Base-by-base conservation (phyloP, 2,797 vertebrate species). In the Thamnophis elegans region DNA sequence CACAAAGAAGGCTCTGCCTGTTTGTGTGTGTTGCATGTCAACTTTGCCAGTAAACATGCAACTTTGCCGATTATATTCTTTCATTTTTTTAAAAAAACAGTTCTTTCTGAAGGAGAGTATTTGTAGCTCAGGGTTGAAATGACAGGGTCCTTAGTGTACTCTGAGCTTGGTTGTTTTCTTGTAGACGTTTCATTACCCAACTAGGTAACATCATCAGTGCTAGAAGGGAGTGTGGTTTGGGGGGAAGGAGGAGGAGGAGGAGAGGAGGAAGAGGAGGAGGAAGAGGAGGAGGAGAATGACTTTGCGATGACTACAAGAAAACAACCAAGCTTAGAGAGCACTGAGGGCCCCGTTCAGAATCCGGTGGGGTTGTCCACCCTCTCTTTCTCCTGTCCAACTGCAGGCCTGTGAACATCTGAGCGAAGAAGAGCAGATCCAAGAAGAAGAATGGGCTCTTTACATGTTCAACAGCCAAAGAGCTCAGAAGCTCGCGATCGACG, bases 391-490 rank as follows among this genome's bases (percentile, higher is more conserved):
- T 20, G 0, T 14, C 26, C 93, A 53, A n/a, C 47, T 87, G 54
- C 86, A 99, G 99, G 98, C 93, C 6, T 98, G 97, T 2, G 98
- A 99, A 96, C 96, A 97, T 86, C 95, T 95, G 0, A 36, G 91
- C 58, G 88, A 94, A 1, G 92, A 42, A 1, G 92, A 42, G 20
- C 91, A 93, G 0, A 92, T 97, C 5, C 65, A 90, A 0, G 91
- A 96, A 7, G 86, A 51, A 1, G 62, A 85, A 0, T 99, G 98
- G 99, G 95, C 93, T 56, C 96, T 99, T n/a, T 98, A 98, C 68
- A 97, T 99, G 96, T 97, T 99, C 59, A 98, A 94, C 0, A 97
- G 98, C 6, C 97, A 98, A 94, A 98, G 98, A 95, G 97, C 96
- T 85, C 98, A 97, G 92, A 97, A 96, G 54, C 97, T 99, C 56